Evolutionary conservation across 1,140 invertebrate species (phyloP), one percentile per base, ranked within the genome.

Genomic region (Plodia interpunctella): DNA sequence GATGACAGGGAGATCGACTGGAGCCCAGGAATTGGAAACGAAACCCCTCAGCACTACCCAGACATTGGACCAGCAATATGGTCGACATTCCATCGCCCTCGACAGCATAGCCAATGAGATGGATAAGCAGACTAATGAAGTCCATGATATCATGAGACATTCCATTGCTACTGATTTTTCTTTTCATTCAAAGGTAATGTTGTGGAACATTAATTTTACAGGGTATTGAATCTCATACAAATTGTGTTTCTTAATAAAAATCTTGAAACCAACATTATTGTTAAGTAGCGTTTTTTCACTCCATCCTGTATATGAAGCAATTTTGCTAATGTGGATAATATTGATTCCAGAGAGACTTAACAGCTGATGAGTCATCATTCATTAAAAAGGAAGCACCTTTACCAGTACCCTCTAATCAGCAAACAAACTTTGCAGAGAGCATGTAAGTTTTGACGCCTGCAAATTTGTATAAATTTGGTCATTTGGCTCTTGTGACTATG

Each of bases 1-100:
- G 67, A 79, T 89, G 77, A 87, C 83, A 20, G 87, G 87, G 0
- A 71, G 87, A 55, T 87, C 87, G 25, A 89, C 87, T 9, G 84
- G 74, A 10, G 59, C 84, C n/a, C 75, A 78, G 15, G 79, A 85
- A n/a, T 30, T 68, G 13, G 49, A 59, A 9, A 13, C 50, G 28
- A 53, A 56, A 11, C 52, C 61, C 20, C 50, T 63, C 15, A 49
- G 57, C 18, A 17, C 60, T 5, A 35, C 58, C 17, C 59, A 61
- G 60, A 70, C 30, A 9, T 75, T 68, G 62, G 70, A 44, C 38
- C 38, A 74, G 15, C 72, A 80, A 5, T 77, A 75, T 64, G 76
- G 77, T 2, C 61, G 81, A 11, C 76, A 84, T 57, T 85, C 80
- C 3, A 56, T 83, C 11, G 76, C 72, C 8, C 49, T 87, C 49